Conservation (phyloP, 2,888 invertebrate species). For the Lissocephala sabroskyi region DNA sequence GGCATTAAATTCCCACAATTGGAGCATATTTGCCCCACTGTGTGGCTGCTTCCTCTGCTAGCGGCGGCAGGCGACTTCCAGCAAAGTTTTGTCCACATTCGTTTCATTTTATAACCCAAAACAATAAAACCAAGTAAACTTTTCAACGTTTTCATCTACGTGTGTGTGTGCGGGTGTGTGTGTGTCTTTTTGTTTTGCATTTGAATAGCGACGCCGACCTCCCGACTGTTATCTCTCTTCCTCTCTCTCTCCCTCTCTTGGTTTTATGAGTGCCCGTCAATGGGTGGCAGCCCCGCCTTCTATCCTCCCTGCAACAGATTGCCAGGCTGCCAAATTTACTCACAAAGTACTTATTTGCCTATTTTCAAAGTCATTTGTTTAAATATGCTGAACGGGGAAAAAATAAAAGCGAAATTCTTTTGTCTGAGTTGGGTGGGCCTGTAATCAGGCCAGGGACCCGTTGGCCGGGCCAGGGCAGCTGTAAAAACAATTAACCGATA, state of each 20-base stretch:
- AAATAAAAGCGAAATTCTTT: conserved; percentile 44
- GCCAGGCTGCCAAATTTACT: conserved; percentile 44
- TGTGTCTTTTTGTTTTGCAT: conserved; percentile 30
- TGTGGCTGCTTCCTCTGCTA: conserved; percentile 1
- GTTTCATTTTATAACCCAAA: conserved; percentile 54
- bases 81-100: conserved; percentile 53
- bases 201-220: conserved; percentile 49
- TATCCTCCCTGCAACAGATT: conserved; percentile 7
- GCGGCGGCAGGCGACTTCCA: conserved; percentile 25
- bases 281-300: too few relatives aligned
- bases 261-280: conserved; percentile 40
- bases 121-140: conserved; percentile 50
- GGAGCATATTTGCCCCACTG: conserved; percentile 15
- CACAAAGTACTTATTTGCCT: conserved; percentile 63
- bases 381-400: conserved; percentile 33
- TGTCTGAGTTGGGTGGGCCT: too few relatives aligned
- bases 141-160: conserved; percentile 52
- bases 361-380: conserved; percentile 52
- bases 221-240: conserved; percentile 36
- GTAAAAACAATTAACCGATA: conserved; percentile 57
- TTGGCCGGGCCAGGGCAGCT: too few relatives aligned
- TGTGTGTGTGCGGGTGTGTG: conserved; percentile 24
- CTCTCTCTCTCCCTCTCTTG: conserved; percentile 8
- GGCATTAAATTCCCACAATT: too few relatives aligned
- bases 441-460: too few relatives aligned